Conservation (phyloP, 2,888 invertebrate species). For the Campoplex nolae region DNA sequence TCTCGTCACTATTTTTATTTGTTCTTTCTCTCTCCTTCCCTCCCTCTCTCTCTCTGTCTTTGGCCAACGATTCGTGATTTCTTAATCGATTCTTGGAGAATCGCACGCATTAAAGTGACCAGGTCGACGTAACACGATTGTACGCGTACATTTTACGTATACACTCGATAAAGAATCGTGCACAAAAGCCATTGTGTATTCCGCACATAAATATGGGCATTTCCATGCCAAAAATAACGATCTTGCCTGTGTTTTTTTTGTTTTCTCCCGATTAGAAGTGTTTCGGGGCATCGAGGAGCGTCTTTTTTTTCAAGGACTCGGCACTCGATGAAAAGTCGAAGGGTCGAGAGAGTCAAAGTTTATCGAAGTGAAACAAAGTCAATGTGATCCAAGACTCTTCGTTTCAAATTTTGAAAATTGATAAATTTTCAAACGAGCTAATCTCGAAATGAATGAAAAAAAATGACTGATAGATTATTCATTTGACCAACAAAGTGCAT, state of each 20-base stretch:
- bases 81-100: conserved; percentile 53
- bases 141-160: not conserved
- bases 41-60: conserved; percentile 1
- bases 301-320: not conserved
- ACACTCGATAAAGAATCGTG: conserved; percentile 5
- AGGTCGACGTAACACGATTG: conserved; percentile 37
- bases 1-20: conserved; percentile 28
- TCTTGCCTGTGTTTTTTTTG: not conserved
- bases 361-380: too few relatives aligned
- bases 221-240: not conserved
- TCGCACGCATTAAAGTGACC: conserved; percentile 4
- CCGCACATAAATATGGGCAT: not conserved
- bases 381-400: too few relatives aligned
- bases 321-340: not conserved
- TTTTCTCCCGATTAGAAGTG: too few relatives aligned
- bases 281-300: not conserved
- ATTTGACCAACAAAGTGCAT: not conserved
- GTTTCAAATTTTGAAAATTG: not conserved
- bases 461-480: not conserved
- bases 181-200: conserved; percentile 7
- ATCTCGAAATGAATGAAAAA: not conserved
- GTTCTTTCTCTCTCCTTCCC: conserved; percentile 16
- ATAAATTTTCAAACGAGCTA: not conserved
- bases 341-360: too few relatives aligned
- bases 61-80: conserved; percentile 36